Percentiles rank a stretch among this genome's conserved stretches.
Evolutionary conservation across 2,113 vertebrate genomes (phyloP).

Genomic region (Petaurus breviceps): DNA sequence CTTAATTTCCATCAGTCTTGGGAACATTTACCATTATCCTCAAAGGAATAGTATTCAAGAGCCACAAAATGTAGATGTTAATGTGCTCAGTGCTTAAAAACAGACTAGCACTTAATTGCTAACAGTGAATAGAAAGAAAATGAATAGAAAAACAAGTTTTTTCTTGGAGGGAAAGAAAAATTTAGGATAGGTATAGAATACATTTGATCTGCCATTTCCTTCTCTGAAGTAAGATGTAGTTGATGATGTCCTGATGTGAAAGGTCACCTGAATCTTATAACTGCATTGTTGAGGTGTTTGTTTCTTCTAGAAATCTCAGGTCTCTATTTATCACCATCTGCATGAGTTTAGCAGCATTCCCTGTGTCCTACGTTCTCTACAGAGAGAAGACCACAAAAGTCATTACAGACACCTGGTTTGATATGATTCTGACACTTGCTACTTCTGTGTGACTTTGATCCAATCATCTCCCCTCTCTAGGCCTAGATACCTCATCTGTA

Average conservation of each 20-base stretch:
- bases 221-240: neutral
- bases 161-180: neutral
- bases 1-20: conserved; percentile 42
- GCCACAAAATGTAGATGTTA: neutral
- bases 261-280: neutral
- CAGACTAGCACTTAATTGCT: neutral
- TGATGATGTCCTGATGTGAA: neutral
- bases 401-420: neutral
- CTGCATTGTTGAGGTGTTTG: neutral
- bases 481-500: neutral
- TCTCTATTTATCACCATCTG: neutral
- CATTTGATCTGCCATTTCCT: neutral
- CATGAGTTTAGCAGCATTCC: neutral
- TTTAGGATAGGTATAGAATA: neutral
- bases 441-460: neutral
- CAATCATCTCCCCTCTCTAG: neutral
- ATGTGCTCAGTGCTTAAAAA: neutral
- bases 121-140: neutral
- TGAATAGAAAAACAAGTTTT: neutral
- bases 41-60: conserved; percentile 5
- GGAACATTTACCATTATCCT: conserved; percentile 38
- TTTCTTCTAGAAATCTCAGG: neutral
- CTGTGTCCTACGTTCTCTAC: neutral
- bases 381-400: neutral
- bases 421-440: neutral